These are phyloP conservation scores for Choreutis nemorana DNA, from an alignment of 2,888 invertebrate genomes.

Conservation along the genomic window DNA sequence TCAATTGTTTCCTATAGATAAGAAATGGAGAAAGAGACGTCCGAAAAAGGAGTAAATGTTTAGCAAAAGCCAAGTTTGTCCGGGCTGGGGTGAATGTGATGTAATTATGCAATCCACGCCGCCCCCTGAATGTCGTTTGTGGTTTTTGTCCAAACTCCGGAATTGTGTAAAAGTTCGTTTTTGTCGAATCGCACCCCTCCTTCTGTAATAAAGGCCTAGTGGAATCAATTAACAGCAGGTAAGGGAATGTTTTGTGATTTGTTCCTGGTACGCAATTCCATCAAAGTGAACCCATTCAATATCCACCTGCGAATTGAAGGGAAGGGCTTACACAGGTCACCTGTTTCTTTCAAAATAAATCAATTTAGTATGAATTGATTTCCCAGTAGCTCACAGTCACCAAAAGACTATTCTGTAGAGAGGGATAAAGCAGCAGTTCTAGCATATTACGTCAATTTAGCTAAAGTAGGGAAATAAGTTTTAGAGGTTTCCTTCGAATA, in stretches of 20 bases:
- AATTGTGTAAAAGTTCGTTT: conserved; percentile 50
- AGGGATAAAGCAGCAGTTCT: too few species aligned
- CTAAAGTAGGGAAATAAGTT: too few species aligned
- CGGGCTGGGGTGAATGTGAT: conserved; percentile 21
- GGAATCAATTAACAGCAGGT: conserved; percentile 58
- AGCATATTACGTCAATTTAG: too few species aligned
- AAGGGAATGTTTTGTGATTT: conserved; percentile 60
- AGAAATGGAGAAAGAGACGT: too few species aligned
- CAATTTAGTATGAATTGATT: too few species aligned
- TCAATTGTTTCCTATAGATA: too few species aligned
- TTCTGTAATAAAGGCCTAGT: conserved; percentile 57
- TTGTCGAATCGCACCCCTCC: conserved; percentile 36
- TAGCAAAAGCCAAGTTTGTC: conserved; percentile 42
- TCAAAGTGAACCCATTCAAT: conserved; percentile 39
- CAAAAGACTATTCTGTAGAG: too few species aligned
- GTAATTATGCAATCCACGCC: conserved; percentile 49
- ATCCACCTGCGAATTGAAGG: conserved; percentile 29
- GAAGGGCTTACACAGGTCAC: too few species aligned
- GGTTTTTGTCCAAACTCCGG: conserved; percentile 47
- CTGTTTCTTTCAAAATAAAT: conserved; percentile 27
- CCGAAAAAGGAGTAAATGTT: too few species aligned
- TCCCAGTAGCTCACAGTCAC: too few species aligned
- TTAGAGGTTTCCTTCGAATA: too few species aligned
- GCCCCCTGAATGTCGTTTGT: conserved; percentile 47
- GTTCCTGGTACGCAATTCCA: conserved; percentile 45